Evolutionary conservation across 2,113 vertebrate genomes (phyloP).

Genomic region (Ictalurus punctatus): DNA sequence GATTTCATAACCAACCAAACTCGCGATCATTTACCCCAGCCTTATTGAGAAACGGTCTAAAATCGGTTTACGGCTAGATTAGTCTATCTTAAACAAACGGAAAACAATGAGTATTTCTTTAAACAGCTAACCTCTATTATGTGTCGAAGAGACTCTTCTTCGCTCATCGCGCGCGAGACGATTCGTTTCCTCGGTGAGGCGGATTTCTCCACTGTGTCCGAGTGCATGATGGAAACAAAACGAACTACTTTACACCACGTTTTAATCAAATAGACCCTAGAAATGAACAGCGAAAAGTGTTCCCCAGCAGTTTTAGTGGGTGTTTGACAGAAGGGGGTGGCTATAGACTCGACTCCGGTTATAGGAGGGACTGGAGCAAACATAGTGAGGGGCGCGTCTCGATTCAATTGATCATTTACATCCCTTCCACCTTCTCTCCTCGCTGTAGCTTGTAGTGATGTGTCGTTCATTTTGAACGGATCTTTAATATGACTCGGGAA

Average conservation of each 20-base stretch:
- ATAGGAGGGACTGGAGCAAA: neutral
- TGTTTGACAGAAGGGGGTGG: slow-evolving; percentile 14
- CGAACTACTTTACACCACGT: neutral
- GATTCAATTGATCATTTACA: neutral
- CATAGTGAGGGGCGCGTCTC: slow-evolving; percentile 4
- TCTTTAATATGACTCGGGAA: too few relatives aligned
- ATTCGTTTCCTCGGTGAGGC: slow-evolving; percentile 69
- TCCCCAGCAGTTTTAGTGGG: neutral
- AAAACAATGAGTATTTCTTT: accelerated
- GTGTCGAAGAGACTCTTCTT: slow-evolving; percentile 75
- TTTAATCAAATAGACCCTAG: too few relatives aligned
- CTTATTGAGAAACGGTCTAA: too few relatives aligned
- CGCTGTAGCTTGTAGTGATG: neutral
- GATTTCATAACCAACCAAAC: neutral
- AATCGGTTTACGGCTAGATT: neutral
- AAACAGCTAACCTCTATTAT: slow-evolving; percentile 71
- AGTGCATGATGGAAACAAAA: slow-evolving; percentile 61
- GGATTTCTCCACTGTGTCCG: slow-evolving; percentile 64
- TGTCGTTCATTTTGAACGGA: too few relatives aligned
- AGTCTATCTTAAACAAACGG: neutral
- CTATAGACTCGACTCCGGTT: neutral
- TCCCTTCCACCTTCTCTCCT: neutral
- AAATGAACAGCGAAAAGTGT: neutral
- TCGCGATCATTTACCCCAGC: neutral
- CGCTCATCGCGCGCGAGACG: slow-evolving; percentile 73